phyloP scores from a whole-genome alignment of 2,113 vertebrate species.

The Beaufortia kweichowensis region DNA sequence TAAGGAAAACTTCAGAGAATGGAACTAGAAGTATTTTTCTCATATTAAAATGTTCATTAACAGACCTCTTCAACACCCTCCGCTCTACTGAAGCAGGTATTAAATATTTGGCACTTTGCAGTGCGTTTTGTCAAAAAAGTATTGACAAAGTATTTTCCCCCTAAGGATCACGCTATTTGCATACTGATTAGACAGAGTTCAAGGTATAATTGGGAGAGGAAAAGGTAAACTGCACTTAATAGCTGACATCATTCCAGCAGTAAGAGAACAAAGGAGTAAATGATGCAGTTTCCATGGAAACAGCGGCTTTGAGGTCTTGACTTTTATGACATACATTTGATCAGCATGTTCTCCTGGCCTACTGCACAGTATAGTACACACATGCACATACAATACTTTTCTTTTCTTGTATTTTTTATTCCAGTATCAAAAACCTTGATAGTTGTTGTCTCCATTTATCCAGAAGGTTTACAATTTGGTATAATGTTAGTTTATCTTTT shows the following conservation, averaged over 20 bases:
- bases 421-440: neutral
- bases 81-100: no score
- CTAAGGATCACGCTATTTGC: neutral
- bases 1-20: no score
- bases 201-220: neutral
- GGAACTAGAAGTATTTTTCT: no score
- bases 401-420: neutral
- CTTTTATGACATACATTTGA: conserved; percentile 43
- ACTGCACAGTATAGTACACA: conserved; percentile 4
- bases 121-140: no score
- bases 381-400: conserved; percentile 4
- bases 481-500: neutral
- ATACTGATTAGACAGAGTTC: neutral
- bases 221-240: neutral
- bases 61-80: no score
- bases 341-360: conserved; percentile 42
- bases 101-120: no score
- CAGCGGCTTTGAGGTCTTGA: conserved; percentile 25
- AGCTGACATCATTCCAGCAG: conserved; percentile 10
- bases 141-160: no score
- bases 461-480: neutral
- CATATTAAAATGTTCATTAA: no score
- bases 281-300: conserved; percentile 54
- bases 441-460: neutral
- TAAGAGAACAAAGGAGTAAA: conserved; percentile 26